Percentiles rank a stretch among this genome's conserved stretches.
phyloP scores from a whole-genome alignment of 2,797 vertebrate genomes.

The Numenius phaeopus region DNA sequence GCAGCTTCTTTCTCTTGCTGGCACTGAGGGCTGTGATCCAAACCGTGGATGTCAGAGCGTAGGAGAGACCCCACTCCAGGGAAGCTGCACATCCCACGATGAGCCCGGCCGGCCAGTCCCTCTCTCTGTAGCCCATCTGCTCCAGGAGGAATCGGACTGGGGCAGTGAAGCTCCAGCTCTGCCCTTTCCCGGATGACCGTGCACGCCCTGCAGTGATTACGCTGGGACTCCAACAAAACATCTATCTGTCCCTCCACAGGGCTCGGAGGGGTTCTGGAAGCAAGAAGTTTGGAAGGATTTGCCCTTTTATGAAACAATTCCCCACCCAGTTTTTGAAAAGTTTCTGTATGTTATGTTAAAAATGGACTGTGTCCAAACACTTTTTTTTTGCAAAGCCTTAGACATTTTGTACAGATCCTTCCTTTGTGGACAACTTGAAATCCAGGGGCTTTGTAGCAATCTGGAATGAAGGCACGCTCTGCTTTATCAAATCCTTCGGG shows the following conservation, averaged over 20 bases:
- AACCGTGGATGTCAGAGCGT: accelerated
- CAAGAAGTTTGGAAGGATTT: slow-evolving; percentile 28
- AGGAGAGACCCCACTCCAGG: not conserved
- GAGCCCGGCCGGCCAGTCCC: accelerated
- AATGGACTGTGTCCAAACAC: slow-evolving; percentile 13
- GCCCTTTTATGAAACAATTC: slow-evolving; percentile 45
- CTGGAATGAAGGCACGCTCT: slow-evolving; percentile 23
- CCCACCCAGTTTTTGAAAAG: slow-evolving; percentile 40
- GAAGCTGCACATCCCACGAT: not conserved
- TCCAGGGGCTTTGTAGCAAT: slow-evolving; percentile 32
- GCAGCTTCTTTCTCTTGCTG: slow-evolving; percentile 56
- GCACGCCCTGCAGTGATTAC: accelerated
- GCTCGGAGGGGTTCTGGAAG: not conserved
- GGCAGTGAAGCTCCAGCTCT: not conserved
- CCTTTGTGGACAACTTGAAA: slow-evolving; percentile 27
- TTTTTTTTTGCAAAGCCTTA: slow-evolving; percentile 34
- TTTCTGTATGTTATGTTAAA: slow-evolving; percentile 34
- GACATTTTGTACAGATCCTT: slow-evolving; percentile 35
- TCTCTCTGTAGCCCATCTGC: not conserved
- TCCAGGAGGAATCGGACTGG: not conserved
- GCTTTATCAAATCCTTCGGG: not conserved
- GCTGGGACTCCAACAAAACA: not conserved
- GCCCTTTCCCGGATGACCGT: accelerated
- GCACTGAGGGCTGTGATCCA: not conserved
- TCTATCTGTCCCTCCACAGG: not conserved